Evolutionary conservation across 2,888 invertebrate genomes (phyloP), one percentile per base, ranked within the genome.

Genomic region (Beris morrisii): DNA sequence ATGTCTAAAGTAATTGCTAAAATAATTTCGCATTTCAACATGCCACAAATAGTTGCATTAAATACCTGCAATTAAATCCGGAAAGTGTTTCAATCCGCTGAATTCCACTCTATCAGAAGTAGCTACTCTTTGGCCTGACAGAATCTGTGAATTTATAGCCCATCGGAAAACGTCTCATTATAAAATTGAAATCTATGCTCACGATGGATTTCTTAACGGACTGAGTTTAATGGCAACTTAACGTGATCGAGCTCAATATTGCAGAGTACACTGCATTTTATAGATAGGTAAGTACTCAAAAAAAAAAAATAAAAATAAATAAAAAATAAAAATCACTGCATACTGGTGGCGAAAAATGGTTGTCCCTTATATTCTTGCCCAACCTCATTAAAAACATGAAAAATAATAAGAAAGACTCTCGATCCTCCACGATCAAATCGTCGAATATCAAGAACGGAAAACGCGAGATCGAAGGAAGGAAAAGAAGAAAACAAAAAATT

Each of bases 311-410:
- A 38, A 3, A 38, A 9, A 38, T 38, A 38, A 5, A 38, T 22
- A 22, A 22, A 3, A 22, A 22, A 22, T 22, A 22, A 22, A 22
- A 22, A 22, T 22, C 38, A 38, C 38, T 38, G 38, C 9, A 38
- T 9, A 38, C 15, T 50, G 52, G 61, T 61, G 61, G 50, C 38
- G 61, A 61, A 61, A 61, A 61, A 22, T 50, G 52, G 38, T 31
- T 61, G 32, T 61, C 50, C 15, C n/a, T 61, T 50, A 50, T 46
- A 30, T 4, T 52, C 9, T 45, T 28, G 45, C 38, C 38, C 38
- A 38, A 59, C 52, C 61, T 61, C 61, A 61, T 61, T 61, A 61
- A 61, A 61, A 61, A 61, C 61, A 61, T 61, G 61, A 61, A 61
- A 61, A 61, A 61, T 61, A 61, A 56, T 56, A 56, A 61, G 50